These are phyloP conservation scores for Tenrec ecaudatus DNA, from an alignment of 2,113 vertebrate genomes.

Conservation along the genomic window DNA sequence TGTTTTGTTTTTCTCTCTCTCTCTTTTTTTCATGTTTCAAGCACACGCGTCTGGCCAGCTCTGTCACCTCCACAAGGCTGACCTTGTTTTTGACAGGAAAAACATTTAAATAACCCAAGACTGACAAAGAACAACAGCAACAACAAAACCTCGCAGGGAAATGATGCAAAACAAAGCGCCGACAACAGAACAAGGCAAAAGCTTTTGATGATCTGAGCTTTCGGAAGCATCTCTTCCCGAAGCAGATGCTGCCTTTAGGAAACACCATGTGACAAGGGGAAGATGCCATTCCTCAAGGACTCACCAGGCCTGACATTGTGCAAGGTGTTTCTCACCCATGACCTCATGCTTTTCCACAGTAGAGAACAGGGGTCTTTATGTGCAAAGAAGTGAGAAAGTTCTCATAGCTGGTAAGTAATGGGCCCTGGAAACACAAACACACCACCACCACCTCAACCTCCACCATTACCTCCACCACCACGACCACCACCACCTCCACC, in stretches of 20 bases:
- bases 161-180: slow-evolving; percentile 39
- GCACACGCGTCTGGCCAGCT: not conserved
- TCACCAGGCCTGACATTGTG: not conserved
- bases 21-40: slow-evolving; percentile 56
- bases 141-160: slow-evolving; percentile 39
- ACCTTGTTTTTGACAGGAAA: slow-evolving; percentile 49
- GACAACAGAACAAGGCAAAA: slow-evolving; percentile 4
- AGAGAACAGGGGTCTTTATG: not conserved
- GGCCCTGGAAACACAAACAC: not conserved
- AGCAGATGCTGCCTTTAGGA: not conserved
- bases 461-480: too few species aligned
- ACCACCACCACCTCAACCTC: too few species aligned
- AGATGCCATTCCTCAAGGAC: not conserved
- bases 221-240: not conserved
- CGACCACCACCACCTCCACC: too few species aligned
- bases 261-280: not conserved
- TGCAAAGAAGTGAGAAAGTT: not conserved
- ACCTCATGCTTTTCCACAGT: not conserved
- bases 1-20: not conserved
- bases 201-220: slow-evolving; percentile 22
- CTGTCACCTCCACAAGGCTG: not conserved
- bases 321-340: not conserved
- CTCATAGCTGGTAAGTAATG: not conserved
- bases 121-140: not conserved
- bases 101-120: slow-evolving; percentile 1